Evolutionary conservation across 2,888 invertebrate genomes (phyloP), one percentile per base, ranked within the genome.

Genomic region (Ashinkailepas kermadecensis): DNA sequence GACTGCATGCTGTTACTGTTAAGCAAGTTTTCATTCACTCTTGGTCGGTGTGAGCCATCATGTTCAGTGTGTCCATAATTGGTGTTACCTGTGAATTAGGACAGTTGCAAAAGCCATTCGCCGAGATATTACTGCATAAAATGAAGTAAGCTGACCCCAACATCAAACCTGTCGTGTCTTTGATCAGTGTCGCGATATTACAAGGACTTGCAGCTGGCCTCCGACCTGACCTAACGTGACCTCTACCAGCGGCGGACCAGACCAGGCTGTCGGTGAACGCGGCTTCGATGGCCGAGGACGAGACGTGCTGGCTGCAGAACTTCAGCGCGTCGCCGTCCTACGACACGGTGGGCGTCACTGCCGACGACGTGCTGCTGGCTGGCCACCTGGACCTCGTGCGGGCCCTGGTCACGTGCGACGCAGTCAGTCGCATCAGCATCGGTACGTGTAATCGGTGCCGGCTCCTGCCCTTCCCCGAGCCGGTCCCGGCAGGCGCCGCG

Each of bases 361-460:
- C 87, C 15, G 89, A 89, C 84, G 88, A 88, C 84, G 86, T 86
- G n/a, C 85, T 89, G 79, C 84, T 89, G 81, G 88, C 88, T 15
- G 89, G 89, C 11, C 89, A 89, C 84, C 86, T 89, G 81, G 86
- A 86, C 78, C 86, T 89, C 18, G 87, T 88, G 39, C 85, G 86
- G 82, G 87, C 88, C 15, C 85, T 89, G 59, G 85, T 89, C 74
- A 88, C 88, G 8, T 88, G 88, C 85, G 87, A 88, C 80, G 87
- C 87, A 3, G 86, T 88, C 18, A 85, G 86, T 82, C 87, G 87
- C 84, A 86, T 85, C 80, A 86, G 87, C 82, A 85, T 86, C 84
- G 88, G 87, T 86, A 84, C 82, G 85, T 82, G 70, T 65, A n/a
- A 1, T 9, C 25, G 39, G 39, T 4, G 39, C 39, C 39, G 39